Evolutionary conservation across 2,888 invertebrate genomes (phyloP).

Genomic region (Agriopis marginaria): DNA sequence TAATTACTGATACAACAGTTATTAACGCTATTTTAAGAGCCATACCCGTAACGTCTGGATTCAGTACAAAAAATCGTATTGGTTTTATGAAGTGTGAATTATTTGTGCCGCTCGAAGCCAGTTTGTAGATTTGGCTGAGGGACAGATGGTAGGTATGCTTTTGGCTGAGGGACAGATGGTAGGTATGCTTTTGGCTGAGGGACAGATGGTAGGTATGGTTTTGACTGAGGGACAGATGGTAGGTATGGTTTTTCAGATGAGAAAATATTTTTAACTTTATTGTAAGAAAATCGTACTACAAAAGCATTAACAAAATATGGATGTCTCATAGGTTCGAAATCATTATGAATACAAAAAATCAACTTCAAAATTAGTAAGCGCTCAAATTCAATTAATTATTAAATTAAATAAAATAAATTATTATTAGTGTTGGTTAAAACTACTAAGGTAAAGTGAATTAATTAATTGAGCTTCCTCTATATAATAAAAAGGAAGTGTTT

Average conservation of each 20-base stretch:
- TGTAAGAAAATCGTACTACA: too few species aligned
- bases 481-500: too few species aligned
- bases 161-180: constrained; percentile 18
- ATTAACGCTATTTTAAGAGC: constrained; percentile 3
- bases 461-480: too few species aligned
- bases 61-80: constrained; percentile 22
- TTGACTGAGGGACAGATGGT: constrained; percentile 18
- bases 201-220: constrained; percentile 13
- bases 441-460: too few species aligned
- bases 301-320: too few species aligned
- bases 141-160: constrained; percentile 13
- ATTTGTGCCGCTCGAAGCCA: constrained; percentile 16
- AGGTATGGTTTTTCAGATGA: constrained; percentile 6
- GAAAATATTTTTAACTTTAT: background rate
- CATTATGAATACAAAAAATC: background rate
- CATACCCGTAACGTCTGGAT: constrained; percentile 22
- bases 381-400: too few species aligned
- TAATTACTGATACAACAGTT: too few species aligned
- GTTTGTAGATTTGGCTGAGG: background rate
- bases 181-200: constrained; percentile 9
- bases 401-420: too few species aligned
- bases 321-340: too few species aligned
- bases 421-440: too few species aligned
- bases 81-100: constrained; percentile 26
- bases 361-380: too few species aligned